A percentile compares a stretch with the other conserved stretches of the same genome.
These are phyloP conservation scores for Bufotes viridis DNA, from an alignment of 2,797 vertebrate genomes.

Conservation along the genomic window DNA sequence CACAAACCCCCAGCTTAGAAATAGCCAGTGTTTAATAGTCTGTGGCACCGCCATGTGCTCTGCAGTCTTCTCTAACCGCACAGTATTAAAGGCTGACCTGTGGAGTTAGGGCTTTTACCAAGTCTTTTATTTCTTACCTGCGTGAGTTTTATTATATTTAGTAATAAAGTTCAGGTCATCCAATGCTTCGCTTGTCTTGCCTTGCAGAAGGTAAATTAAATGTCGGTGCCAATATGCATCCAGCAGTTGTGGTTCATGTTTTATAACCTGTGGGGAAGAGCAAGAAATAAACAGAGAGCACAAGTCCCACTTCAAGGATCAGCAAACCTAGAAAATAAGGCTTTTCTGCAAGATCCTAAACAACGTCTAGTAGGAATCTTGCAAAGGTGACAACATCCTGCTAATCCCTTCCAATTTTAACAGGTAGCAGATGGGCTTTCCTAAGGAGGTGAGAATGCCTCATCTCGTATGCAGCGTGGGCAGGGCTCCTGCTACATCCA, in stretches of 20 bases:
- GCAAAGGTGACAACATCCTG: not conserved
- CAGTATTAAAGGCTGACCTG: constrained; percentile 1
- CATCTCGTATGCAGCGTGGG: not conserved
- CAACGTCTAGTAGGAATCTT: not conserved
- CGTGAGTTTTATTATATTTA: constrained; percentile 74
- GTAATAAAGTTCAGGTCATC: constrained; percentile 77
- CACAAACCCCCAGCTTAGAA: not conserved
- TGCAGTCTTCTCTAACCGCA: not conserved
- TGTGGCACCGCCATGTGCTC: not conserved
- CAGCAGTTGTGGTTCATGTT: constrained; percentile 74
- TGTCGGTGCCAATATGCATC: constrained; percentile 80
- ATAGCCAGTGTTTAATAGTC: not conserved
- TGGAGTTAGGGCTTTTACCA: not conserved
- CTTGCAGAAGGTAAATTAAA: constrained; percentile 79
- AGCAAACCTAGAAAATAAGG: not conserved
- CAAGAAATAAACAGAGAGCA: constrained; percentile 45
- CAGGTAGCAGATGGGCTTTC: too few species aligned
- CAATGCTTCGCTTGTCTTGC: constrained; percentile 72
- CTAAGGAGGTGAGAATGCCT: not conserved
- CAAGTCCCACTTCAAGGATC: not conserved
- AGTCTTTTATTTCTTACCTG: constrained; percentile 65
- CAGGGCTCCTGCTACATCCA: too few species aligned
- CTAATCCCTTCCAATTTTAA: too few species aligned
- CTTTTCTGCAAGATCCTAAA: not conserved
- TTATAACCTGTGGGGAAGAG: constrained; percentile 73